Evolutionary conservation across 1,140 invertebrate species (phyloP), one percentile per base, ranked within the genome.

Genomic region (Zaprionus taronus): DNA sequence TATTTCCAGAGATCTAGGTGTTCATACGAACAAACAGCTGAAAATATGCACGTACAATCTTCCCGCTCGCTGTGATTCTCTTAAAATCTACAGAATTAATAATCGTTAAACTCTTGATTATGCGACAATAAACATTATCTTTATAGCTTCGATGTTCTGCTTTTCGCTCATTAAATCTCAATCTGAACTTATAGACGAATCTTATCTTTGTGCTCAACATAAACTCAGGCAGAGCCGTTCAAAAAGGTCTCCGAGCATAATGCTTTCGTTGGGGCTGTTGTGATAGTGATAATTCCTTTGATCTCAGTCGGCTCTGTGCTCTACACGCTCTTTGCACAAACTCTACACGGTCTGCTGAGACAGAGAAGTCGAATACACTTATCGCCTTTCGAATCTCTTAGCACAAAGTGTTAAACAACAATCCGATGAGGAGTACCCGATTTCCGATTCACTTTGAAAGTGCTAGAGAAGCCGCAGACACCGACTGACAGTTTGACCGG

Each of bases 311-410:
- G 62, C 55, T 28, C 4, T 15, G 38, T 15, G 34, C 58, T 61
- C 41, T 68, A 68, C 28, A 15, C 41, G 31, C 49, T 34, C 55
- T 26, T 38, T 41, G 28, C 26, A 24, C 41, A 14, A 38, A 62
- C 66, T 15, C 36, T 34, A 15, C 31, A 24, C 15, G 49, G 49
- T 55, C 63, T 55, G 63, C 14, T 55, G 47, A 20, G 22, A 66
- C 41, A 51, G 24, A 68, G 56, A 60, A 53, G 49, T 68, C 34
- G 17, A 31, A 31, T 47, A 56, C 66, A 76, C 77, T 79, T 79
- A 79, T 79, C 77, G 62, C 67, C 56, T 66, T 72, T 79, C 73
- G 65, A 79, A 79, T 76, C 73, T 51, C 76, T 76, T 67, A 66
- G 67, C 73, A 72, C 34, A 34, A 66, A 77, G 73, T 79, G 77